A percentile compares a stretch with the other conserved stretches of the same genome.
Conservation (phyloP, 2,113 vertebrate genomes). For the Mormyrus lacerda region DNA sequence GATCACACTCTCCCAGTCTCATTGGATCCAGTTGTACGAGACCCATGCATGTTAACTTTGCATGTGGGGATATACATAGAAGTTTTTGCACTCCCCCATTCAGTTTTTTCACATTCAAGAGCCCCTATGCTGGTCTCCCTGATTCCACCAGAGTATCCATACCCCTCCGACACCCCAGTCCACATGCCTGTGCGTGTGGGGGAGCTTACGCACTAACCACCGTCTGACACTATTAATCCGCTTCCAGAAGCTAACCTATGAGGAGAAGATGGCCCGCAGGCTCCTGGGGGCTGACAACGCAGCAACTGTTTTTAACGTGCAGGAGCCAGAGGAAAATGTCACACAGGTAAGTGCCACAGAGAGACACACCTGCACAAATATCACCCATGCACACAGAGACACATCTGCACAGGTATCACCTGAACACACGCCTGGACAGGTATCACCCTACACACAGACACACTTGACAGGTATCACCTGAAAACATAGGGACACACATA, state of each 20-base stretch:
- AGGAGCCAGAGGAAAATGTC: slow-evolving; percentile 75
- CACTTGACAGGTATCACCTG: neutral
- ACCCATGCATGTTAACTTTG: neutral
- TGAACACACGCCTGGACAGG: neutral
- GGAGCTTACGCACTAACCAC: slow-evolving; percentile 53
- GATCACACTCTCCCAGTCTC: neutral
- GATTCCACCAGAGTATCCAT: neutral
- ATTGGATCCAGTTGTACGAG: neutral
- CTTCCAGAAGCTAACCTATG: slow-evolving; percentile 89
- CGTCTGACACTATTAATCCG: slow-evolving; percentile 54
- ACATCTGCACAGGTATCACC: neutral
- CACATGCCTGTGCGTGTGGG: neutral
- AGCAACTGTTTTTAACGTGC: slow-evolving; percentile 81
- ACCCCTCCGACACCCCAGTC: neutral
- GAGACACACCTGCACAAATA: slow-evolving; percentile 23
- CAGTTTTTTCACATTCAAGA: neutral
- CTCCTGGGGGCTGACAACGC: slow-evolving; percentile 90
- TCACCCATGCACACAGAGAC: neutral
- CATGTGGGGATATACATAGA: neutral
- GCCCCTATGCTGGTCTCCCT: neutral
- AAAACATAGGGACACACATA: neutral
- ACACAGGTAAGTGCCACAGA: slow-evolving; percentile 65
- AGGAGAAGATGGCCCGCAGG: slow-evolving; percentile 97
- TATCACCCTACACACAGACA: neutral
- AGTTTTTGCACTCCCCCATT: neutral